Conservation (phyloP, 1,140 invertebrate species). For the Eufriesea mexicana region DNA sequence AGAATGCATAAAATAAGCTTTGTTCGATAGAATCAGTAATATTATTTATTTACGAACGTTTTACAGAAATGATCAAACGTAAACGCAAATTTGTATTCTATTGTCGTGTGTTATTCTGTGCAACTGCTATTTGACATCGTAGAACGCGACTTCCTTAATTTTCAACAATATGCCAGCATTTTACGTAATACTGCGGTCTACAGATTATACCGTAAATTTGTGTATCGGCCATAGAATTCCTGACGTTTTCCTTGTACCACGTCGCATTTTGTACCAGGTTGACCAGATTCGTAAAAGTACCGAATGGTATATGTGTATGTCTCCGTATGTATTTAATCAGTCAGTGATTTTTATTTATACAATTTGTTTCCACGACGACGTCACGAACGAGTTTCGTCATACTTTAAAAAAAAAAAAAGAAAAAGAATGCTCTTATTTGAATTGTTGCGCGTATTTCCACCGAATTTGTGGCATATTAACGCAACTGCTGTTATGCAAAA, state of each 20-base stretch:
- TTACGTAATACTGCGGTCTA: conserved; percentile 20
- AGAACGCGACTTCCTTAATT: conserved; percentile 37
- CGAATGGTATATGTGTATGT: no score
- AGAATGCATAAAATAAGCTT: not conserved
- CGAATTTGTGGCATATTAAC: not conserved
- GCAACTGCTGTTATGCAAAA: not conserved
- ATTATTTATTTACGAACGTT: not conserved
- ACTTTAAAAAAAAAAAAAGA: no score
- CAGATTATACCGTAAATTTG: not conserved
- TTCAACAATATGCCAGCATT: conserved; percentile 30
- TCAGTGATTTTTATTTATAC: no score
- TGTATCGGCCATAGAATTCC: not conserved
- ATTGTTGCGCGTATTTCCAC: not conserved
- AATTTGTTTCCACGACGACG: not conserved
- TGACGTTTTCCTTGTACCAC: not conserved
- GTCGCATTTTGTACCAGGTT: no score
- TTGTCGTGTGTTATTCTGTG: not conserved
- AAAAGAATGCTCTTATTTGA: not conserved
- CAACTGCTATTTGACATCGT: conserved; percentile 7
- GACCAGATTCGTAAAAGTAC: no score
- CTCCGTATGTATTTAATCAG: not conserved
- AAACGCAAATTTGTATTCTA: not conserved
- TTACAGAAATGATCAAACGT: not conserved
- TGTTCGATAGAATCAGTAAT: not conserved
- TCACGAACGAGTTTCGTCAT: not conserved